Percentiles rank a stretch among this genome's conserved stretches.
phyloP scores from a whole-genome alignment of 1,140 invertebrate species.

The Branchinecta lindahli region DNA sequence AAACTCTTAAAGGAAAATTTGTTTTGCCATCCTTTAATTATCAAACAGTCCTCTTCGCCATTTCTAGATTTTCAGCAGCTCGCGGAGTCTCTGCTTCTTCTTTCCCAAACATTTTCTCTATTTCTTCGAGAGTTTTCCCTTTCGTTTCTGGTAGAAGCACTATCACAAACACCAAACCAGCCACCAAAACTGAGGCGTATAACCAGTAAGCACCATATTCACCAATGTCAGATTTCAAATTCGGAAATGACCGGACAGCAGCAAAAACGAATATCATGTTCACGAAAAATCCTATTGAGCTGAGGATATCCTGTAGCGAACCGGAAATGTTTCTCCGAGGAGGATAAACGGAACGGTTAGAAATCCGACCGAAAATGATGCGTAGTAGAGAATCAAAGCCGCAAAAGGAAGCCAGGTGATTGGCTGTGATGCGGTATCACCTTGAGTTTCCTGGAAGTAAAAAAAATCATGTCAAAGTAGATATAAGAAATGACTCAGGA shows the following conservation, averaged over 20 bases:
- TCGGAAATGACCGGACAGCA: constrained; percentile 57
- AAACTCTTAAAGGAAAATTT: no score
- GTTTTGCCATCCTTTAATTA: no score
- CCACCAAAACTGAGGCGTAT: constrained; percentile 53
- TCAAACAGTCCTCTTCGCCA: no score
- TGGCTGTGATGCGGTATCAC: constrained; percentile 24
- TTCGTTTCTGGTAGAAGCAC: constrained; percentile 77
- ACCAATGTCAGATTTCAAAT: constrained; percentile 46
- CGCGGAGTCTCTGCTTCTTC: no score
- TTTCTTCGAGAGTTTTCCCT: constrained; percentile 65
- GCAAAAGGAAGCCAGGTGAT: constrained; percentile 34
- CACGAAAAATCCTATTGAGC: constrained; percentile 48
- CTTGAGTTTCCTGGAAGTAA: constrained; percentile 23
- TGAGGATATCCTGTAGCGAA: constrained; percentile 30
- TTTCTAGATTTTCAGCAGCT: no score
- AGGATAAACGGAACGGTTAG: constrained; percentile 29
- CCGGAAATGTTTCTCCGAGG: constrained; percentile 45
- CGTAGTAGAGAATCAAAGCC: constrained; percentile 39
- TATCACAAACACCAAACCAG: constrained; percentile 53
- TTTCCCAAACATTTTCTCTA: constrained; percentile 30
- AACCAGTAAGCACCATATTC: constrained; percentile 63
- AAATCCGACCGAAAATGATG: constrained; percentile 40
- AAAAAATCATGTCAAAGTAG: constrained; percentile 27
- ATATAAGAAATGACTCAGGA: no score
- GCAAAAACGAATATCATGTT: constrained; percentile 72